These are phyloP conservation scores for Prenolepis imparis DNA, from an alignment of 2,888 invertebrate species.

Conservation along the genomic window DNA sequence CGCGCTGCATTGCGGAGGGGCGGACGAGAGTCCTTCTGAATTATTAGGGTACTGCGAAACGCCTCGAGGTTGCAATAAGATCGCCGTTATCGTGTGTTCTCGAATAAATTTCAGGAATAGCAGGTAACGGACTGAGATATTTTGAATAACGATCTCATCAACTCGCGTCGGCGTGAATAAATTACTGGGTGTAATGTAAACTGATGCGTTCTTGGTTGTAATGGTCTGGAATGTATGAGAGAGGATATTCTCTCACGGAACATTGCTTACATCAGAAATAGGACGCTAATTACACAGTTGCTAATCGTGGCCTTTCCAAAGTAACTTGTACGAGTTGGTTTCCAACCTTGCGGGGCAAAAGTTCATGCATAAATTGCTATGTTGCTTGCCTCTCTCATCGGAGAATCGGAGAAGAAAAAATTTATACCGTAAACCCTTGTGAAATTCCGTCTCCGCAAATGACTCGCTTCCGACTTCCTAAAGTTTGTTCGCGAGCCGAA, in stretches of 20 bases:
- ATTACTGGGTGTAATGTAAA: constrained; percentile 38
- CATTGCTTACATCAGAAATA: constrained; percentile 44
- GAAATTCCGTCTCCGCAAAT: constrained; percentile 47
- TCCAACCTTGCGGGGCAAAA: constrained; percentile 19
- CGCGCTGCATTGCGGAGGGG: constrained; percentile 29
- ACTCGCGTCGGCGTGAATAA: constrained; percentile 56
- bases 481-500: constrained; percentile 42
- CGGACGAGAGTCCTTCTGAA: constrained; percentile 60
- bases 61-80: constrained; percentile 65
- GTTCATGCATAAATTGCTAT: constrained; percentile 46
- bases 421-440: constrained; percentile 8
- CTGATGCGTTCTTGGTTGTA: constrained; percentile 24
- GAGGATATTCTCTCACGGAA: constrained; percentile 35
- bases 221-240: background rate
- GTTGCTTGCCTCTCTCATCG: constrained; percentile 24
- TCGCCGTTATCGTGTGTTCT: constrained; percentile 65
- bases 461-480: constrained; percentile 38
- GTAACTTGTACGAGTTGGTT: constrained; percentile 33
- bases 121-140: constrained; percentile 53
- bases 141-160: constrained; percentile 67
- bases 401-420: constrained; percentile 22
- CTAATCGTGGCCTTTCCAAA: constrained; percentile 47
- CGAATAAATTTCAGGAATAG: constrained; percentile 62
- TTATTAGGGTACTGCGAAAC: constrained; percentile 60
- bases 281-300: constrained; percentile 47